Base-by-base conservation (phyloP, 2,797 vertebrate genomes). In the Anabas testudineus region DNA sequence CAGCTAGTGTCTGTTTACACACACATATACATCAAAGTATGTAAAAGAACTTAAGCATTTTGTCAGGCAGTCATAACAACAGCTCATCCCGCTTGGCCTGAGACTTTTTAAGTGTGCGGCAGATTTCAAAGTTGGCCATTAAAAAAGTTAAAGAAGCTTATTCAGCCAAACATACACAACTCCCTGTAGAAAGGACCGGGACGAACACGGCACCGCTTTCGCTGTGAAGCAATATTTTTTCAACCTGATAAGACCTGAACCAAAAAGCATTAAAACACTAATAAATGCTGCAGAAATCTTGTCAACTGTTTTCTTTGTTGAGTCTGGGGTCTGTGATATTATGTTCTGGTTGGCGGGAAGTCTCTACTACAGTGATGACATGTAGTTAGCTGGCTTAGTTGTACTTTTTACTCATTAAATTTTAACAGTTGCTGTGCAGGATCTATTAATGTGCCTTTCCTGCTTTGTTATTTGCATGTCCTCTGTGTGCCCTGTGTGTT, bases 31-130 rank as follows among this genome's bases (percentile, higher is more conserved):
- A 37, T 45, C 37, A 3, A 48, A 55, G 60, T 41, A 61, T 71
- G 54, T 63, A 18, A 74, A 82, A 55, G 39, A n/a, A n/a, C n/a
- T n/a, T n/a, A n/a, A n/a, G n/a, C n/a, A 24, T 71, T 75, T 74
- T 73, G 74, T 78, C 73, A 78, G 51, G 46, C 59, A 64, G 62
- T 85, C 74, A 73, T 42, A 78, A 65, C 56, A 18, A 41, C 5
- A 16, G 41, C 5, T 63, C 60, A 77, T 78, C 87, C 60, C 83
- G 73, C 56, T 79, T 78, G 67, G 59, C 37, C 37, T 58, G 34
- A 43, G 52, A 69, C 30, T 55, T 69, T 32, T 36, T 32, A 42
- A 67, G 66, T 45, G 54, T 51, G 47, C 49, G 51, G 68, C 60
- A 67, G 60, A 76, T 80, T 74, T 78, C 58, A 65, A 34, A 76